These are phyloP conservation scores for Liposcelis brunnea DNA, from an alignment of 2,888 invertebrate species.

Conservation along the genomic window DNA sequence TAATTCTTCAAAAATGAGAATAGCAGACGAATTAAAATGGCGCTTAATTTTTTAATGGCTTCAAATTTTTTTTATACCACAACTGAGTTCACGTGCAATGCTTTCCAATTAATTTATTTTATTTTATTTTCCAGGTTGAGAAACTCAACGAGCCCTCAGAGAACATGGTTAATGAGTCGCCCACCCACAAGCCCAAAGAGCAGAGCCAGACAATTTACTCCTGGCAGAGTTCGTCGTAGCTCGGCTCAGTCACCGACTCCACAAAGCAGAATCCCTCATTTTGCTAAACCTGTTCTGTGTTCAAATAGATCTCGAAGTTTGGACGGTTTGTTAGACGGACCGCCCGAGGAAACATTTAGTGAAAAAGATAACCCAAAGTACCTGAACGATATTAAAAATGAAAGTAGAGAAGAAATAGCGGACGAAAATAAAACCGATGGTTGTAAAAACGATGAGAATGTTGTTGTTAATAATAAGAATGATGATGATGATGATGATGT, in stretches of 20 bases:
- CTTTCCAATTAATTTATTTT: too few relatives aligned
- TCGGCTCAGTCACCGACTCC: conserved; percentile 9
- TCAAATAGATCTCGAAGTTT: conserved; percentile 30
- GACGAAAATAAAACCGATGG: conserved; percentile 13
- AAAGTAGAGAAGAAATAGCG: neutral
- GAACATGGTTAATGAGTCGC: conserved; percentile 36
- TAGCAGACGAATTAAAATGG: too few relatives aligned
- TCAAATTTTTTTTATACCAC: too few relatives aligned
- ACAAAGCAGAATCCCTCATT: neutral
- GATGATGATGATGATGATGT: conserved; percentile 14
- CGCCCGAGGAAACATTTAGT: conserved; percentile 15
- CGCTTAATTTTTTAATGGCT: too few relatives aligned
- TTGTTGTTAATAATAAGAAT: conserved; percentile 10
- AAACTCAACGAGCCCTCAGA: conserved; percentile 46
- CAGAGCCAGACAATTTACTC: conserved; percentile 11
- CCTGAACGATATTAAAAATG: neutral
- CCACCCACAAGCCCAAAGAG: conserved; percentile 23
- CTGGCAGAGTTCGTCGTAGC: conserved; percentile 9
- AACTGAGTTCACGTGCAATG: too few relatives aligned
- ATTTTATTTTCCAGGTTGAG: conserved; percentile 35
- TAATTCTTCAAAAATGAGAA: too few relatives aligned
- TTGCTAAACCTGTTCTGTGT: conserved; percentile 6
- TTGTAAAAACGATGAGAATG: conserved; percentile 16
- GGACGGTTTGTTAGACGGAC: conserved; percentile 40
- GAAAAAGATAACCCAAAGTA: conserved; percentile 3